Evolutionary conservation across 2,113 vertebrate species (phyloP).

Genomic region (Scomber japonicus): DNA sequence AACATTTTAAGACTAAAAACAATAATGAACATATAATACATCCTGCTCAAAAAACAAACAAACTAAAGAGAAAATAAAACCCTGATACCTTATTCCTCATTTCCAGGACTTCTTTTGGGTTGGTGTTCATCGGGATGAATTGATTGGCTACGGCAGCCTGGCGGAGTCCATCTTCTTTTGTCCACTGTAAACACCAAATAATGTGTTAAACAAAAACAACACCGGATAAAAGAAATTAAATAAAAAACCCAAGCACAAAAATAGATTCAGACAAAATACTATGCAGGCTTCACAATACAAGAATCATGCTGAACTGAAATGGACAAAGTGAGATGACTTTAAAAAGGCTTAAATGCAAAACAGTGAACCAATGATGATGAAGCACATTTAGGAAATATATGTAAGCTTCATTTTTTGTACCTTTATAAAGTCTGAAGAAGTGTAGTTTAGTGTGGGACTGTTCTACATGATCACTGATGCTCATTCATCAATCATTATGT

Average conservation of each 20-base stretch:
- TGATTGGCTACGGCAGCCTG: slow-evolving; percentile 96
- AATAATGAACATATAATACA: background rate
- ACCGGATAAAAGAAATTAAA: slow-evolving; percentile 37
- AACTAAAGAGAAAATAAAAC: background rate
- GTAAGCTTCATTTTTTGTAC: background rate
- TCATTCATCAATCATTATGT: background rate
- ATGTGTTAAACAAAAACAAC: slow-evolving; percentile 63
- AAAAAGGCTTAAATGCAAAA: slow-evolving; percentile 52
- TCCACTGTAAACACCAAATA: slow-evolving; percentile 93
- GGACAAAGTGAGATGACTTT: slow-evolving; percentile 66
- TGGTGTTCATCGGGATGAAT: slow-evolving; percentile 98
- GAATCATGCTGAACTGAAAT: slow-evolving; percentile 90
- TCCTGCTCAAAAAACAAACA: background rate
- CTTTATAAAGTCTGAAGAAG: background rate
- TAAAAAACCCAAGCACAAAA: slow-evolving; percentile 58
- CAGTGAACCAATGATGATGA: slow-evolving; percentile 91
- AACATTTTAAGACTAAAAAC: background rate
- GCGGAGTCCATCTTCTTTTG: slow-evolving; percentile 95
- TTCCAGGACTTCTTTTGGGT: slow-evolving; percentile 98
- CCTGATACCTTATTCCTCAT: slow-evolving; percentile 96
- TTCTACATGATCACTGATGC: background rate
- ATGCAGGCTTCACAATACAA: slow-evolving; percentile 79
- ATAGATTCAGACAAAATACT: slow-evolving; percentile 67
- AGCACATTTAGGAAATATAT: background rate
- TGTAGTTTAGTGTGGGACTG: background rate